These are phyloP conservation scores for Melinopterus prodromus DNA, from an alignment of 2,888 invertebrate species.

Conservation along the genomic window DNA sequence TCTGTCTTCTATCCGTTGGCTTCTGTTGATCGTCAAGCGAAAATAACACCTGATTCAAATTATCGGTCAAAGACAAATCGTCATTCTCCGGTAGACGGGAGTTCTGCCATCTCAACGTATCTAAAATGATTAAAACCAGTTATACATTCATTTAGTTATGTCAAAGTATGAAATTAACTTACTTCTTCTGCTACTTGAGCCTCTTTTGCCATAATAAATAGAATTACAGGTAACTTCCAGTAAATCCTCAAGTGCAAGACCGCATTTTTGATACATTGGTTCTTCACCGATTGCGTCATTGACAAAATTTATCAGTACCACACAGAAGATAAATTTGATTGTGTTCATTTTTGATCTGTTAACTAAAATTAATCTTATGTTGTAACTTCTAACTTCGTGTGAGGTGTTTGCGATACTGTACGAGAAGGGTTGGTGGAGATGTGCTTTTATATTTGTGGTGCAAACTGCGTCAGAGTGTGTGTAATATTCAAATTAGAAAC, in stretches of 20 bases:
- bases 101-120: background rate
- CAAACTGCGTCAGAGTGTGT: background rate
- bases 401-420: background rate
- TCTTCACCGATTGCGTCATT: background rate
- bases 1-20: background rate
- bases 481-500: background rate
- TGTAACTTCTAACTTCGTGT: no score
- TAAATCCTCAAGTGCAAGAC: constrained; percentile 8
- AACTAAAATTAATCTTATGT: background rate
- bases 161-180: background rate
- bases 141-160: background rate
- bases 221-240: background rate
- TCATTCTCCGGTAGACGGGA: background rate
- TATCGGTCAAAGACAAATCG: background rate
- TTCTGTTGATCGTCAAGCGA: background rate
- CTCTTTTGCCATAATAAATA: background rate
- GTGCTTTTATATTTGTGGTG: background rate
- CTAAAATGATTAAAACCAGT: background rate
- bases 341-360: background rate
- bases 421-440: background rate
- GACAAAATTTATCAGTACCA: background rate
- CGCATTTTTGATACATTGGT: constrained; percentile 6
- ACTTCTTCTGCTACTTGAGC: constrained; percentile 5
- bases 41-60: background rate
- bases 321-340: background rate